These are phyloP conservation scores for Channa argus DNA, from an alignment of 2,113 vertebrate genomes.

Conservation along the genomic window DNA sequence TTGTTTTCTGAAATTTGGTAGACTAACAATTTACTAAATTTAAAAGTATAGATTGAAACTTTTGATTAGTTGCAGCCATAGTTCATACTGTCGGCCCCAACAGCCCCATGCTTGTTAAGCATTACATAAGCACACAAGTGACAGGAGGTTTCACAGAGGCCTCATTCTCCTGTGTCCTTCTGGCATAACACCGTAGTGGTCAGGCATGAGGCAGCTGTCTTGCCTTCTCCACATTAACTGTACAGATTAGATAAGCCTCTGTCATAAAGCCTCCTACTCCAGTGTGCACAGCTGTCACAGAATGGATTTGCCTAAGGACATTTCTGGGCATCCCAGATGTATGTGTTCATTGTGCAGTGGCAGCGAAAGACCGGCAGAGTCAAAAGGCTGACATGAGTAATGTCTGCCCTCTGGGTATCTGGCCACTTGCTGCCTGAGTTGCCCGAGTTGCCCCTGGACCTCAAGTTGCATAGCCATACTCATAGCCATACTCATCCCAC, in stretches of 20 bases:
- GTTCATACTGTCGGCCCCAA: constrained; percentile 38
- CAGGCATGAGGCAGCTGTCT: constrained; percentile 75
- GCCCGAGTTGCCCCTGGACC: constrained; percentile 3
- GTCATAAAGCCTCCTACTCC: constrained; percentile 58
- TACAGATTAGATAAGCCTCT: constrained; percentile 69
- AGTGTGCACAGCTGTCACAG: constrained; percentile 65
- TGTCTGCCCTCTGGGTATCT: constrained; percentile 50
- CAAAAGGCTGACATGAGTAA: constrained; percentile 55
- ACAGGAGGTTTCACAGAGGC: constrained; percentile 65
- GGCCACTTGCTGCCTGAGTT: constrained; percentile 48
- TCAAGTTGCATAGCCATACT: constrained; percentile 20
- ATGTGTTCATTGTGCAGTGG: constrained; percentile 64
- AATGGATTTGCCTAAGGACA: constrained; percentile 57
- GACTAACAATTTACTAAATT: not conserved
- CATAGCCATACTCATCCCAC: constrained; percentile 11
- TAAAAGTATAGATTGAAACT: not conserved
- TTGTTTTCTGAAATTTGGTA: not conserved
- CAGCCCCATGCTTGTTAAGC: constrained; percentile 41
- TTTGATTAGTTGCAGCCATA: constrained; percentile 6
- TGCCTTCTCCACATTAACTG: constrained; percentile 61
- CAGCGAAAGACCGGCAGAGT: constrained; percentile 40
- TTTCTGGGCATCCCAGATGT: constrained; percentile 62
- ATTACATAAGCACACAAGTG: constrained; percentile 65
- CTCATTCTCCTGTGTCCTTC: constrained; percentile 63
- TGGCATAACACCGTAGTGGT: constrained; percentile 23